These are phyloP conservation scores for Heliocidaris tuberculata DNA, from an alignment of 35 echinoderm and acorn worm genomes.

Conservation along the genomic window DNA sequence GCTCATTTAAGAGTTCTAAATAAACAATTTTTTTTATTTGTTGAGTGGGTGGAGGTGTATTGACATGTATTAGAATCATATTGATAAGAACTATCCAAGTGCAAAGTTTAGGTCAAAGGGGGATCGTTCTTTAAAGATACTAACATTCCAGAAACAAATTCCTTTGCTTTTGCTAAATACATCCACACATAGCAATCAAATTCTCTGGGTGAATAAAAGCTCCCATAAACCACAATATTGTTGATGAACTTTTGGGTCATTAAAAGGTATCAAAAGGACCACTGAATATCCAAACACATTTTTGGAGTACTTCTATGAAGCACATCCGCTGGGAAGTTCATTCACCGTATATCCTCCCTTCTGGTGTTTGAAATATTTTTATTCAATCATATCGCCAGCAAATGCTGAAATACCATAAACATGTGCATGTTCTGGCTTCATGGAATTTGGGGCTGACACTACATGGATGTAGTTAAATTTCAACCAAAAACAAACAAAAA, in stretches of 20 bases:
- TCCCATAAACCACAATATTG: neutral
- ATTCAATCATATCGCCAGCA: too few species aligned
- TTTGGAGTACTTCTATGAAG: neutral
- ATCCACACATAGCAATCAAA: neutral
- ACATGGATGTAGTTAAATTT: too few species aligned
- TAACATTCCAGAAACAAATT: conserved; percentile 12
- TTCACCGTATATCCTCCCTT: neutral
- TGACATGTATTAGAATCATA: neutral
- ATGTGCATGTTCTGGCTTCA: too few species aligned
- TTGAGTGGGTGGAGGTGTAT: neutral
- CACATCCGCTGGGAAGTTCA: neutral
- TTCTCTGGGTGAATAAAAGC: neutral
- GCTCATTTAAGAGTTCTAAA: neutral
- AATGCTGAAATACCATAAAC: too few species aligned
- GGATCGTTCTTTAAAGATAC: neutral
- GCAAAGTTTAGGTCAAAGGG: conserved; percentile 2
- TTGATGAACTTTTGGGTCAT: neutral
- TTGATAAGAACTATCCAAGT: neutral
- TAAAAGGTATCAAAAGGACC: neutral
- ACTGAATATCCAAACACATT: too few species aligned
- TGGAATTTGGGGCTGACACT: too few species aligned
- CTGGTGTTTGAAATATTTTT: too few species aligned
- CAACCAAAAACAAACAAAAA: too few species aligned
- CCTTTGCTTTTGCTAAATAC: neutral
- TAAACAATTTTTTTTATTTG: neutral